Evolutionary conservation across 2,113 vertebrate genomes (phyloP).

Genomic region (Lipophrys pholis): DNA sequence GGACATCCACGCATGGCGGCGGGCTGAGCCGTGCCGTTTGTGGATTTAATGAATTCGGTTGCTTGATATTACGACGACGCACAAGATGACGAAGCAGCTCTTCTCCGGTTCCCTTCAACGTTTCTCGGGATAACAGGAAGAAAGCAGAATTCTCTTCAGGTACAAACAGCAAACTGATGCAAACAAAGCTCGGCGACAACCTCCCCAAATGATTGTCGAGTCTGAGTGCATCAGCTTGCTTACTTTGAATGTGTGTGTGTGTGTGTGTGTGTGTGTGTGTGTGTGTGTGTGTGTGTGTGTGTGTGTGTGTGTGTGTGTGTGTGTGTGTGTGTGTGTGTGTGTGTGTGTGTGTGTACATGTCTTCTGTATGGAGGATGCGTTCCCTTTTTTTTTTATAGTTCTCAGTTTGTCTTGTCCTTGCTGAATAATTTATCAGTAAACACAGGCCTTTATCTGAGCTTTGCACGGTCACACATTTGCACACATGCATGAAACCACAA

Average conservation of each 20-base stretch:
- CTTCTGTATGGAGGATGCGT: slow-evolving; percentile 33
- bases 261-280: no score
- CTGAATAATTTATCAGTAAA: slow-evolving; percentile 76
- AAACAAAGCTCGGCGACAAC: background rate
- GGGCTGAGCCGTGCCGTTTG: background rate
- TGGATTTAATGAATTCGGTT: slow-evolving; percentile 6
- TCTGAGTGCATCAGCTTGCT: background rate
- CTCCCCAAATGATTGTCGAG: background rate
- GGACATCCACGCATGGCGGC: slow-evolving; percentile 5
- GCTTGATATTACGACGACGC: background rate
- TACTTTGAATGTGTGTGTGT: no score
- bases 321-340: no score
- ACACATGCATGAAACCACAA: slow-evolving; percentile 26
- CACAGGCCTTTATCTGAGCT: slow-evolving; percentile 55
- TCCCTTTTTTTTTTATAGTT: background rate
- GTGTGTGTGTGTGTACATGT: no score
- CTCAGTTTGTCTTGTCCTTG: slow-evolving; percentile 71
- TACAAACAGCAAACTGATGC: background rate
- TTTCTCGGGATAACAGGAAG: background rate
- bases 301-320: background rate
- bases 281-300: background rate
- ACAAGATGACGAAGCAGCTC: background rate
- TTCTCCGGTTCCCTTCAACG: background rate
- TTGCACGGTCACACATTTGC: slow-evolving; percentile 42
- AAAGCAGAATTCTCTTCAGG: background rate